These are phyloP conservation scores for Xerus rutilus DNA, from an alignment of 2,797 vertebrate species.

Conservation along the genomic window DNA sequence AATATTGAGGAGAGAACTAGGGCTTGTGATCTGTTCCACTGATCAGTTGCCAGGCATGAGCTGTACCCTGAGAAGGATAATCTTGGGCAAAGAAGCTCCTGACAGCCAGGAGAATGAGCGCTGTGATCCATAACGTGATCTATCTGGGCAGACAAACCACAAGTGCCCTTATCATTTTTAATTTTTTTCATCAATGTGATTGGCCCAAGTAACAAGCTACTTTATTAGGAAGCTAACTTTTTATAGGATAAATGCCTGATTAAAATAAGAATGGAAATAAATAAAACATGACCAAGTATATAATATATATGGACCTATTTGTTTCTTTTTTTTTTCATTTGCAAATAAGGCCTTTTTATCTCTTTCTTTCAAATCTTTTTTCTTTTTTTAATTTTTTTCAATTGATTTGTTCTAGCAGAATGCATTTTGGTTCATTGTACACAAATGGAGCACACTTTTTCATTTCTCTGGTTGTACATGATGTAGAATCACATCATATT, in stretches of 20 bases:
- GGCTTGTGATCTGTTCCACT: fast-evolving
- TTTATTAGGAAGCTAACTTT: not conserved
- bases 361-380: no score
- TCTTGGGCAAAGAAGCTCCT: not conserved
- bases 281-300: not conserved
- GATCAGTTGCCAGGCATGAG: not conserved
- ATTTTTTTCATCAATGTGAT: not conserved
- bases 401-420: no score
- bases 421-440: no score
- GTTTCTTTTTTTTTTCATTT: no score
- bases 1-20: not conserved
- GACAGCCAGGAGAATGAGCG: not conserved
- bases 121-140: not conserved
- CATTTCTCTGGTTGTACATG: no score
- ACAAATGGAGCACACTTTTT: no score
- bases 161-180: not conserved
- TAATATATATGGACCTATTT: not conserved
- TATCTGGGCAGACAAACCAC: not conserved
- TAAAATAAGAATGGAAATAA: not conserved
- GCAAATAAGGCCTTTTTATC: no score
- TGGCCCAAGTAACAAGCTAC: not conserved
- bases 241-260: not conserved
- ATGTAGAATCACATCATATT: no score
- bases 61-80: not conserved
- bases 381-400: no score